Percentiles rank a stretch among this genome's conserved stretches.
Conservation (phyloP, 2,888 invertebrate genomes). For the Gerosis bhagava region DNA sequence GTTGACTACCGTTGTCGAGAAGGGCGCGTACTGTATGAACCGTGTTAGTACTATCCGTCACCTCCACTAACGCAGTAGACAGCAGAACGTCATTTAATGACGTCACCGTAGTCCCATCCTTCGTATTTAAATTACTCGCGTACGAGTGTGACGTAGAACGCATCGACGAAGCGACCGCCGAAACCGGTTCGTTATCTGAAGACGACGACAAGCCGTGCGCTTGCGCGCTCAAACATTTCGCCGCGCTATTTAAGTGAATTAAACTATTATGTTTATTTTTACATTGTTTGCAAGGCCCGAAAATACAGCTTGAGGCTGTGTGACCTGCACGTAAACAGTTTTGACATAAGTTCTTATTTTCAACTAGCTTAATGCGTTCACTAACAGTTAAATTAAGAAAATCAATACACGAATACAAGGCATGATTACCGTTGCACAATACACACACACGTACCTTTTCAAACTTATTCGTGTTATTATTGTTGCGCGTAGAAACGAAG, state of each 20-base stretch:
- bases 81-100: neutral
- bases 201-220: neutral
- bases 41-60: neutral
- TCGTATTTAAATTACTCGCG: no score
- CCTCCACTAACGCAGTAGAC: neutral
- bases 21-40: neutral
- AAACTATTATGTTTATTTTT: conserved; percentile 25
- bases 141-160: no score
- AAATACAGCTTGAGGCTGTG: neutral
- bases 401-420: conserved; percentile 10
- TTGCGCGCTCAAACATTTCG: neutral
- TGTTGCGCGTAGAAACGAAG: neutral
- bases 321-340: neutral
- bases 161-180: no score
- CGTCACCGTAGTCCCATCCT: neutral
- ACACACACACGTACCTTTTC: conserved; percentile 5
- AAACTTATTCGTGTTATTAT: neutral
- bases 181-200: neutral
- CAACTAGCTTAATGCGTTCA: neutral
- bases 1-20: conserved; percentile 3
- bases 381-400: neutral
- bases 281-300: conserved; percentile 27
- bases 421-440: conserved; percentile 21
- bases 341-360: neutral
- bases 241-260: conserved; percentile 17